phyloP scores from a whole-genome alignment of 2,797 vertebrate genomes.

The Melopsittacus undulatus region DNA sequence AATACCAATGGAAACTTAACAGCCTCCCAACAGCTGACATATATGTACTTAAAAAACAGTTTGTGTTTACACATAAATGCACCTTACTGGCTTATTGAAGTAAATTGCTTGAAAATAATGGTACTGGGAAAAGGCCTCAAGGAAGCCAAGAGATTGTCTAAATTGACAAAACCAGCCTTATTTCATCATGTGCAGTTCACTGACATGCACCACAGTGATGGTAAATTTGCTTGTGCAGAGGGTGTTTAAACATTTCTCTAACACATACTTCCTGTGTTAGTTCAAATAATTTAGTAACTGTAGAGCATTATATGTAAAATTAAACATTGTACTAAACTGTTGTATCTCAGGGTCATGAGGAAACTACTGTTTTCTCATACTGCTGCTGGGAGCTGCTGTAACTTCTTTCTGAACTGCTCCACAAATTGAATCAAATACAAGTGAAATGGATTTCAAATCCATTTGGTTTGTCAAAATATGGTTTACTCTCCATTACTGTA shows the following conservation, averaged over 20 bases:
- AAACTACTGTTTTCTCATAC: fast-evolving
- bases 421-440: background rate
- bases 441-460: background rate
- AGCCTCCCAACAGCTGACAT: background rate
- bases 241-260: background rate
- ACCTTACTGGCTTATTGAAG: fast-evolving
- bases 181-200: fast-evolving
- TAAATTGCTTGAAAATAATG: background rate
- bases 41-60: fast-evolving
- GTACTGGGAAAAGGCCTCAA: background rate
- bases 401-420: background rate
- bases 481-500: fast-evolving
- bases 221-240: background rate
- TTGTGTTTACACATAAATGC: fast-evolving
- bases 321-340: background rate
- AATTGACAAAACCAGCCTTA: background rate
- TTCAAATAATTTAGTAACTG: background rate
- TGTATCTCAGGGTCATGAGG: fast-evolving
- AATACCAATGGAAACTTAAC: fast-evolving
- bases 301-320: fast-evolving
- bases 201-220: fast-evolving
- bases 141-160: fast-evolving
- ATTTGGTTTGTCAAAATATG: background rate
- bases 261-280: fast-evolving
- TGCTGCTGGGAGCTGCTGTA: background rate